phyloP scores from a whole-genome alignment of 2,797 vertebrate genomes.

The Myripristis murdjan region DNA sequence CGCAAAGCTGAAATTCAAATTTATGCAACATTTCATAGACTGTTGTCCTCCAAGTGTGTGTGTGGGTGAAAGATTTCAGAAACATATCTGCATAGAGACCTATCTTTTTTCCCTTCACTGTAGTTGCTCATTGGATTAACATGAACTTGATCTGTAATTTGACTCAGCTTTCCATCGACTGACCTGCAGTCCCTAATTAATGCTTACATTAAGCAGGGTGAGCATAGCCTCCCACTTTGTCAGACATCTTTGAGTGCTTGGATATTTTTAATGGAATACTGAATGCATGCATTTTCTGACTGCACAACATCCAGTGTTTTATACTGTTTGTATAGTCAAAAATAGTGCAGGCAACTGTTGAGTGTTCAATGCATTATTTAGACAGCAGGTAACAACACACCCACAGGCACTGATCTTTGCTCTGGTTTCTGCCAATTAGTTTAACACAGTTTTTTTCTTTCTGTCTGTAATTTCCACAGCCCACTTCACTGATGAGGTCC shows the following conservation, averaged over 20 bases:
- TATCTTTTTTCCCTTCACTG: conserved; percentile 34
- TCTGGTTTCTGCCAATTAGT: conserved; percentile 65
- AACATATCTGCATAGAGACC: conserved; percentile 26
- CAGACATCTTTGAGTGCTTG: conserved; percentile 27
- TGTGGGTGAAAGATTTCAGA: not conserved
- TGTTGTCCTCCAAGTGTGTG: not conserved
- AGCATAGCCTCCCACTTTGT: conserved; percentile 39
- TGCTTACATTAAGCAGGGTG: conserved; percentile 60
- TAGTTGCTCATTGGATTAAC: conserved; percentile 36
- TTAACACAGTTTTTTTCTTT: conserved; percentile 68
- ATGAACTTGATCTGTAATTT: conserved; percentile 71
- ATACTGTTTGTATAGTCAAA: conserved; percentile 8
- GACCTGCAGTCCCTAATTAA: conserved; percentile 66
- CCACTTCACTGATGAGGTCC: conserved; percentile 80
- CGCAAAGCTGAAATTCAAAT: too few species aligned
- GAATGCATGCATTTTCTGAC: conserved; percentile 7
- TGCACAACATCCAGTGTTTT: not conserved
- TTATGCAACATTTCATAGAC: too few species aligned
- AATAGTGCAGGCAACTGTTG: conserved; percentile 31
- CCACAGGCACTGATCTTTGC: conserved; percentile 48
- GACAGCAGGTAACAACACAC: conserved; percentile 66
- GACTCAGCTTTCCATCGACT: conserved; percentile 58
- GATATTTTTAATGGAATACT: conserved; percentile 22
- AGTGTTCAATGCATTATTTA: conserved; percentile 72
- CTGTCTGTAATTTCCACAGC: conserved; percentile 77